Evolutionary conservation across 2,888 invertebrate species (phyloP), one percentile per base, ranked within the genome.

Genomic region (Brassicogethes aeneus): DNA sequence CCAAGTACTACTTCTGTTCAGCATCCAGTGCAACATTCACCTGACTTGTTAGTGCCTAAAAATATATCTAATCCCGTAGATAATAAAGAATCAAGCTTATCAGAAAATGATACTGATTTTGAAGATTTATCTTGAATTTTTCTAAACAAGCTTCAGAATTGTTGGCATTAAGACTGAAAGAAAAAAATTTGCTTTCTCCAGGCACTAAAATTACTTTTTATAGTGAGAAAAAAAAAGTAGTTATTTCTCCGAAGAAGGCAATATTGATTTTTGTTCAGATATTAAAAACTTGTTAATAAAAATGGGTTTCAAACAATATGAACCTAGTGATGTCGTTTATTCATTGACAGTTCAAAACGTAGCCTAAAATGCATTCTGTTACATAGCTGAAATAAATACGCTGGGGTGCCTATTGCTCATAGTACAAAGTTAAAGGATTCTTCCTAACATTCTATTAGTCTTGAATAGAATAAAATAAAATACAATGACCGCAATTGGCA

Each of bases 301-400:
- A 34, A 44, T 48, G 46, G 48, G 44, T 29, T 43, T 50, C 23
- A 3, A 31, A 32, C 33, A 45, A 39, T 51, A 48, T 37, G 16
- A 17, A 34, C 42, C 50, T 37, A 34, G 30, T 34, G 47, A 17
- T 52, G 50, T 44, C 45, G 48, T 34, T 41, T 53, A 12, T 51
- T 53, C 37, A 52, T 52, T 17, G 52, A 52, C 38, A 46, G 47
- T 23, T 44, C 41, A 14, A 47, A 43, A 37, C 37, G 44, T 16
- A 48, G 48, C 41, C 38, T 50, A 14, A 50, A 50, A 45, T 47
- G 43, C 39, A 40, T 50, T 31, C 33, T 50, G 7, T 37, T 47
- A 34, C 41, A 51, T 34, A 51, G 47, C 30, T 47, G 44, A 7
- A 47, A 51, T 17, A 37, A 37, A 37, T 40, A 39, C 34, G 51